Evolutionary conservation across 2,113 vertebrate genomes (phyloP), one percentile per base, ranked within the genome.

Genomic region (Hipposideros armiger): DNA sequence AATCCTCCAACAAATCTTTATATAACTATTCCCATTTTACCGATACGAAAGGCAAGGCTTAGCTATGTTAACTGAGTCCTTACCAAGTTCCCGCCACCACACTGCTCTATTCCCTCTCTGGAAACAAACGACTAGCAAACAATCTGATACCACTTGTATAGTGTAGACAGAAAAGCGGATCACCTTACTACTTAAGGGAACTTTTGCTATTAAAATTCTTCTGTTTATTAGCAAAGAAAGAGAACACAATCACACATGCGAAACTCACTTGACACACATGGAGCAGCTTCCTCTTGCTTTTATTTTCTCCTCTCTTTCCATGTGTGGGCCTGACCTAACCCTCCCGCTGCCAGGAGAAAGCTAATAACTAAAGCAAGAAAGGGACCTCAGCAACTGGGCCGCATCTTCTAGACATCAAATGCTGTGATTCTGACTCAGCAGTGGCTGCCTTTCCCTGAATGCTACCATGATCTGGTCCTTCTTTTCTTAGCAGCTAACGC

Each of bases 391-490:
- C 19, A 40, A 7, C 6, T 5, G 7, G 5, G 4, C 16, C 26
- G 80, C 50, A 22, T 45, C 40, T 66, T 11, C 22, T 10, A 67
- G 32, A 13, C 8, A 36, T 54, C 54, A 3, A 32, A 1, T 5
- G 20, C 81, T 69, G 47, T 20, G 40, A 72, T 47, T 92, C 76
- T 84, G 62, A 95, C 84, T 67, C 93, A 69, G 91, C 58, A 69
- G 9, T 4, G 36, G 42, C 28, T 20, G 47, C 42, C 58, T 40
- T 69, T n/a, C 80, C 81, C 88, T 7, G 87, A 90, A n/a, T 78
- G 58, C 36, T 17, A n/a, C 67, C 66, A 1, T 28, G 50, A 42
- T n/a, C 78, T 24, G 16, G 50, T 28, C 42, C 62, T n/a, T 42
- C 60, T 15, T 66, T 95, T 45, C 67, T 36, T 3, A 82, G 88